phyloP scores from a whole-genome alignment of 1,140 invertebrate genomes.

The Trialeurodes vaporariorum region DNA sequence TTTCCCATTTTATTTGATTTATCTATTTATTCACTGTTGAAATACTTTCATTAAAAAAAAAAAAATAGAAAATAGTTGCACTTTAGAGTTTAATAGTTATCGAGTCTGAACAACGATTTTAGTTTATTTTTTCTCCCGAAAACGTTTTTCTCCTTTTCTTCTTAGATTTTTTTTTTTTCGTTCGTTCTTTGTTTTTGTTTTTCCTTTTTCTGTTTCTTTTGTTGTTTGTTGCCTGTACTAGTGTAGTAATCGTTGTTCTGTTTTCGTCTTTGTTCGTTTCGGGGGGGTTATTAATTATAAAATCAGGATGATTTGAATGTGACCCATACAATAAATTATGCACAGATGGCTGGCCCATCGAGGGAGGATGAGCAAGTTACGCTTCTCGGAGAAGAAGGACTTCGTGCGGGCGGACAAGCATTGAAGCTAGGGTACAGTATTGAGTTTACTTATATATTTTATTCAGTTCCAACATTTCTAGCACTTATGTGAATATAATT shows the following conservation, averaged over 20 bases:
- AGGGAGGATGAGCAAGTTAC: slow-evolving; percentile 88
- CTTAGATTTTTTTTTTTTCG: too few relatives aligned
- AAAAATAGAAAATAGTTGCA: too few relatives aligned
- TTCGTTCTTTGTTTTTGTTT: neutral
- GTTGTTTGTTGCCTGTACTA: neutral
- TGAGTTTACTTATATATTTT: too few relatives aligned
- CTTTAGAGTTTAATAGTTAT: too few relatives aligned
- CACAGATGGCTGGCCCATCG: slow-evolving; percentile 80
- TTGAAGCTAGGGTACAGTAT: slow-evolving; percentile 80
- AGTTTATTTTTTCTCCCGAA: too few relatives aligned
- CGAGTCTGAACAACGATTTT: too few relatives aligned
- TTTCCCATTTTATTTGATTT: too few relatives aligned
- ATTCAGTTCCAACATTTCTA: too few relatives aligned
- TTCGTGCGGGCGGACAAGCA: slow-evolving; percentile 71
- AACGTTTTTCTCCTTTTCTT: too few relatives aligned
- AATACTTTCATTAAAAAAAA: too few relatives aligned
- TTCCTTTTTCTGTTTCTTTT: neutral
- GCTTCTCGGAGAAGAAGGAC: slow-evolving; percentile 85
- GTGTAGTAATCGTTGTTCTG: neutral
- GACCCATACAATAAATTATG: slow-evolving; percentile 6
- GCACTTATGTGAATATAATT: too few relatives aligned
- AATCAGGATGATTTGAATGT: neutral
- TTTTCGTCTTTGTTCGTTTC: neutral
- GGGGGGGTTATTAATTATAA: neutral
- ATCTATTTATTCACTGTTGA: too few relatives aligned